Base-by-base conservation (phyloP, 2,113 vertebrate genomes). In the Abramis brama region DNA sequence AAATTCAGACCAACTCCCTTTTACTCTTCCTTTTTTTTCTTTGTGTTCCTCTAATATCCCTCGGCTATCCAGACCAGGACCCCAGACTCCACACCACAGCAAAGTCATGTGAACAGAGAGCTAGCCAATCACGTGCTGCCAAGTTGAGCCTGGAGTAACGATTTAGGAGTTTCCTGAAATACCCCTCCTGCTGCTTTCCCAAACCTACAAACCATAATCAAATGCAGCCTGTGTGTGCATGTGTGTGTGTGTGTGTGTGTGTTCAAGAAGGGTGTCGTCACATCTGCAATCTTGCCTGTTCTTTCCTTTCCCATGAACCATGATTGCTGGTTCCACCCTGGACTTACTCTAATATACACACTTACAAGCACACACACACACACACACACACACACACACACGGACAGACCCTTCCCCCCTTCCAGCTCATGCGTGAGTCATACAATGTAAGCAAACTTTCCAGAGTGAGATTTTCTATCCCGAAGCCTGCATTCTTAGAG, bases 91-190 rank as follows among this genome's bases (percentile, higher is more conserved):
- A 82, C 89, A 84, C 70, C 85, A 59, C 62, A 89, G 88, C 82
- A 78, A 50, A 87, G 84, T 92, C 91, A 91, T 82, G 83, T 83
- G 86, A 84, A 83, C 66, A 59, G 43, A 64, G 79, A 80, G 78
- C 85, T 85, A 55, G 86, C 93, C 93, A 94, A 94, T 94, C 89
- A 90, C 71, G 60, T 83, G 80, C 85, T 12, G 91, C 92, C 94
- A 93, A 89, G 92, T 91, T 86, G 84, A 87, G 87, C 84, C 89
- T 80, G 68, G 6, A 83, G 88, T 90, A 88, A 88, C 45, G 75
- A 83, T 91, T 92, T 86, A 91, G 86, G 85, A 88, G 70, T 73
- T 76, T 80, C 50, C 81, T 76, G 62, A 52, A 84, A 73, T 33
- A 52, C 43, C 87, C 91, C 73, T 33, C 50, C 21, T 70, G 19